A percentile compares a stretch with the other conserved stretches of the same genome.
These are phyloP conservation scores for Apamea sordens DNA, from an alignment of 2,888 invertebrate species.

Conservation along the genomic window DNA sequence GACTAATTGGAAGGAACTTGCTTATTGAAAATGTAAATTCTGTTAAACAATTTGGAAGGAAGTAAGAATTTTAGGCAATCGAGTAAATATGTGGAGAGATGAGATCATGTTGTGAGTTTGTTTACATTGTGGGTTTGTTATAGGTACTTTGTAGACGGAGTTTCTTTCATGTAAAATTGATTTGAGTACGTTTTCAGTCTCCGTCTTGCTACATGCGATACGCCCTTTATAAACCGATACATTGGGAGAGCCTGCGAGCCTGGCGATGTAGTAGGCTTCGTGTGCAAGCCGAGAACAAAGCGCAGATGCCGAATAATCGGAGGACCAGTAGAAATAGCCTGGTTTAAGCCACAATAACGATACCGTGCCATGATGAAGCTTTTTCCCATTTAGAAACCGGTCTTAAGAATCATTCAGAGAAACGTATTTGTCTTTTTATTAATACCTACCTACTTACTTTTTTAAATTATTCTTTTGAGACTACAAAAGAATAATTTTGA, in stretches of 20 bases:
- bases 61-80: slow-evolving; percentile 50
- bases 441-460: not conserved
- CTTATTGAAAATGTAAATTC: slow-evolving; percentile 65
- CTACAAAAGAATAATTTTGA: not conserved
- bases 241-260: not conserved
- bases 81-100: slow-evolving; percentile 40
- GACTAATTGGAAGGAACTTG: slow-evolving; percentile 69
- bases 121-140: slow-evolving; percentile 26
- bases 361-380: slow-evolving; percentile 24
- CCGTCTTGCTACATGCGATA: not conserved
- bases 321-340: slow-evolving; percentile 30
- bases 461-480: not conserved
- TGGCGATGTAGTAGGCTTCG: slow-evolving; percentile 19
- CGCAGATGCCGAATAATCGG: slow-evolving; percentile 15
- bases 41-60: slow-evolving; percentile 53
- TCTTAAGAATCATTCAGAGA: not conserved
- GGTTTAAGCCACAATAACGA: slow-evolving; percentile 27
- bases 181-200: slow-evolving; percentile 9
- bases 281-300: slow-evolving; percentile 32
- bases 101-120: slow-evolving; percentile 30
- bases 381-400: not conserved
- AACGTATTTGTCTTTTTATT: not conserved
- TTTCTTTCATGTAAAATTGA: slow-evolving; percentile 25
- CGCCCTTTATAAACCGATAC: not conserved
- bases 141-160: not conserved